Evolutionary conservation across 2,113 vertebrate species (phyloP).

Genomic region (Pyrgilauda ruficollis): DNA sequence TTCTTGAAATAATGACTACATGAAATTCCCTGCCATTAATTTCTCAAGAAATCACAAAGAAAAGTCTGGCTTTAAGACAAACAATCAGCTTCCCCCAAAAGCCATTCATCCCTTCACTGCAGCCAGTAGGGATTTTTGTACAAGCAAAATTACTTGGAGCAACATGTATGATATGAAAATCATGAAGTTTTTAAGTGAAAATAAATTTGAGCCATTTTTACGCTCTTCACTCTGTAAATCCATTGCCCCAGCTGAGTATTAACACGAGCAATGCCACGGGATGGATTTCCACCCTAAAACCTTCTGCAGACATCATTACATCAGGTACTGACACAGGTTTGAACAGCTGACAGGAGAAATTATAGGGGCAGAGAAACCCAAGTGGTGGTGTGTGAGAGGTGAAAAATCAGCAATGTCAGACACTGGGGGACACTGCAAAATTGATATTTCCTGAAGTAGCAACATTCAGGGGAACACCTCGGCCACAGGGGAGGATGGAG

Average conservation of each 20-base stretch:
- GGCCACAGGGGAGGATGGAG: not conserved
- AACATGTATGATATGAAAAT: not conserved
- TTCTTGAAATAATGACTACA: not conserved
- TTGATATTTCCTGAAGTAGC: not conserved
- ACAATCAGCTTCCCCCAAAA: not conserved
- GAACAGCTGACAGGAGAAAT: not conserved
- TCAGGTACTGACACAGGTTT: not conserved
- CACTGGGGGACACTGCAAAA: not conserved
- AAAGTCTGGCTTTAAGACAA: not conserved
- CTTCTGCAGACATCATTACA: not conserved
- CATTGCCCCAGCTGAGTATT: accelerated
- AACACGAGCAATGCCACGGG: not conserved
- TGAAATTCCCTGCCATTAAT: not conserved
- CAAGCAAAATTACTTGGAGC: not conserved
- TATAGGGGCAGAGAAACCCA: accelerated
- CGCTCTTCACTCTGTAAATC: not conserved
- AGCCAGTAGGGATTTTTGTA: not conserved
- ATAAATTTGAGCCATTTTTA: not conserved
- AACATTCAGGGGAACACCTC: not conserved
- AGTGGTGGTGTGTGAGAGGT: not conserved
- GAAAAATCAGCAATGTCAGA: not conserved
- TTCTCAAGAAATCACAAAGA: not conserved
- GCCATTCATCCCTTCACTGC: not conserved
- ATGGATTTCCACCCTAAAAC: not conserved
- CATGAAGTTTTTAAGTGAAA: not conserved